Conservation (phyloP, 1,140 invertebrate genomes). For the Oryzaephilus surinamensis region DNA sequence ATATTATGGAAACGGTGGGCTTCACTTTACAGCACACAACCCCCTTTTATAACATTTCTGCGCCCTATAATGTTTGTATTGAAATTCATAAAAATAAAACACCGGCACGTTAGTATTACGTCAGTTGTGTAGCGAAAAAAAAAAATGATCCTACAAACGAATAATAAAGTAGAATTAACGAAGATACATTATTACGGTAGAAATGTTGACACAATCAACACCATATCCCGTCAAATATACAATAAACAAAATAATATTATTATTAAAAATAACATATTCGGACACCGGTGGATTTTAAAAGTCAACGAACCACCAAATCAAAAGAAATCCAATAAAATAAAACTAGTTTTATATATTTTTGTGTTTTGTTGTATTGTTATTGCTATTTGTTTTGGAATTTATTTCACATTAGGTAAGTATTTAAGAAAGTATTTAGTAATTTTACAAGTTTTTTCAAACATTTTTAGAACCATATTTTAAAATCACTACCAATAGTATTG, state of each 20-base stretch:
- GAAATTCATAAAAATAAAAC: too few relatives aligned
- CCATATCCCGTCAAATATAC: constrained; percentile 20
- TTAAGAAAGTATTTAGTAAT: constrained; percentile 4
- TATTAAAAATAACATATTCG: constrained; percentile 31
- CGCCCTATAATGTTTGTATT: too few relatives aligned
- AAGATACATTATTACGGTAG: constrained; percentile 32
- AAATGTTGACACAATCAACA: constrained; percentile 14
- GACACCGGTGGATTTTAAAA: constrained; percentile 30
- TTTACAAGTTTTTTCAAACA: neutral
- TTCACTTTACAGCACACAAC: too few relatives aligned
- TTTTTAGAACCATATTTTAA: neutral
- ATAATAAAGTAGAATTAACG: constrained; percentile 30
- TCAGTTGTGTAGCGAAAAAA: too few relatives aligned
- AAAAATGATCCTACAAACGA: constrained; percentile 23
- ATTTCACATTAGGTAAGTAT: constrained; percentile 26
- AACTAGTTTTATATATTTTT: constrained; percentile 18
- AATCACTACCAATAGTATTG: neutral
- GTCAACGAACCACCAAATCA: constrained; percentile 18
- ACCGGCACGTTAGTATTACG: too few relatives aligned
- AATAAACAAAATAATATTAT: neutral
- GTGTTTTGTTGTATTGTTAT: constrained; percentile 23
- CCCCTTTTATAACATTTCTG: too few relatives aligned
- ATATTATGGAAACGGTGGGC: too few relatives aligned
- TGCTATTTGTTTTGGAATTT: constrained; percentile 20
- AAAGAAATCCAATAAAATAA: constrained; percentile 11